phyloP scores from a whole-genome alignment of 2,888 invertebrate genomes.

The Lissocephala sabroskyi region DNA sequence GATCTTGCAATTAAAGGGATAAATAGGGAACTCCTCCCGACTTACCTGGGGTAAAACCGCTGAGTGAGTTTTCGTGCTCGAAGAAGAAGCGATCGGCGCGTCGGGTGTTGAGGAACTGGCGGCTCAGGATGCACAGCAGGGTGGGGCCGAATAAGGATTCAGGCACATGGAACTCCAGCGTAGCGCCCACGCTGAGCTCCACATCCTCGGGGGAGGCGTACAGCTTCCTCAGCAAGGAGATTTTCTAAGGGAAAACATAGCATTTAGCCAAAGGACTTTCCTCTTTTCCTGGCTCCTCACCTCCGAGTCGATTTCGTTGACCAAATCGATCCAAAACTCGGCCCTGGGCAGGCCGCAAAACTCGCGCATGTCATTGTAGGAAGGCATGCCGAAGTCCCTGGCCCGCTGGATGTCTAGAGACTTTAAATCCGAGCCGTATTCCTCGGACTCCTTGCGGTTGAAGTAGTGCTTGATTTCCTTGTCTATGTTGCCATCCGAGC shows the following conservation, averaged over 20 bases:
- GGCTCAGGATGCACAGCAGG: conserved; percentile 80
- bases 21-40: conserved; percentile 3
- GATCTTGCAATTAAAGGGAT: too few relatives aligned
- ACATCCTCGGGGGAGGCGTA: conserved; percentile 80
- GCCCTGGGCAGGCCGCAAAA: conserved; percentile 59
- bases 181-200: conserved; percentile 80
- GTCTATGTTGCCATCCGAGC: conserved; percentile 82
- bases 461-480: conserved; percentile 61
- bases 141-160: conserved; percentile 81
- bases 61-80: conserved; percentile 73
- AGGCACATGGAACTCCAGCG: conserved; percentile 77
- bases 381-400: conserved; percentile 54
- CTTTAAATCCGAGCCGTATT: conserved; percentile 75
- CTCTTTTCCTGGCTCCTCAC: too few relatives aligned
- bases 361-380: conserved; percentile 61
- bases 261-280: background rate
- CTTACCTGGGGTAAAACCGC: conserved; percentile 75
- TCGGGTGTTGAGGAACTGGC: conserved; percentile 80
- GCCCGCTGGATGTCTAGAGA: conserved; percentile 63
- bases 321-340: conserved; percentile 52
- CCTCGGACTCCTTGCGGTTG: conserved; percentile 61
- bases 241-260: conserved; percentile 74
- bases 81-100: conserved; percentile 83
- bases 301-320: conserved; percentile 80
- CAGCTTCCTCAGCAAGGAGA: conserved; percentile 74